phyloP scores from a whole-genome alignment of 2,113 vertebrate species.

The Cyanistes caeruleus region DNA sequence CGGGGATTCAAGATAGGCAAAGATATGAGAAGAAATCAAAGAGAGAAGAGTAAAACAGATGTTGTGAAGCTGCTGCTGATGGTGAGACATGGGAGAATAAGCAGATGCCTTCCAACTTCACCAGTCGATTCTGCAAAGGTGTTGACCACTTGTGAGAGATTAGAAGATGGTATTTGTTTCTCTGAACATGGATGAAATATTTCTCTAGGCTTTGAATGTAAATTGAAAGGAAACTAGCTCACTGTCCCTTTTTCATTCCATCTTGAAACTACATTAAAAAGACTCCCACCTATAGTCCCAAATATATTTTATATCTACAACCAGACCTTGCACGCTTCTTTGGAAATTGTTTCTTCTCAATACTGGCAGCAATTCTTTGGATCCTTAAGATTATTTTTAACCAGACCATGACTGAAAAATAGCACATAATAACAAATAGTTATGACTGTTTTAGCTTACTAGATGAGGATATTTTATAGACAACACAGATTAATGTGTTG shows the following conservation, averaged over 20 bases:
- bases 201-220: slow-evolving; percentile 27
- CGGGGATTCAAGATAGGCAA: slow-evolving; percentile 3
- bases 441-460: not conserved
- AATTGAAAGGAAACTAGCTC: slow-evolving; percentile 19
- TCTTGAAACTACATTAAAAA: not conserved
- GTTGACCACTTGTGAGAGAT: not conserved
- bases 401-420: not conserved
- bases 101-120: not conserved
- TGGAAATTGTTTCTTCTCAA: not conserved
- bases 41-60: slow-evolving; percentile 4
- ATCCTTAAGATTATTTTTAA: not conserved
- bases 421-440: not conserved
- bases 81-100: not conserved
- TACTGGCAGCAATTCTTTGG: not conserved
- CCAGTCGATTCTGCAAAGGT: not conserved
- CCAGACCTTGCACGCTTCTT: not conserved
- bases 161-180: not conserved
- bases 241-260: not conserved
- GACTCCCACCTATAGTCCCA: not conserved
- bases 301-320: not conserved
- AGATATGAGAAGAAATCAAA: slow-evolving; percentile 9
- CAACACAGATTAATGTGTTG: not conserved
- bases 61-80: slow-evolving; percentile 12
- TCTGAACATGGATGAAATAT: slow-evolving; percentile 49
- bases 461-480: not conserved